Percentiles rank a stretch among this genome's conserved stretches.
These are phyloP conservation scores for Tenthredo distinguenda DNA, from an alignment of 2,888 invertebrate genomes.

Conservation along the genomic window DNA sequence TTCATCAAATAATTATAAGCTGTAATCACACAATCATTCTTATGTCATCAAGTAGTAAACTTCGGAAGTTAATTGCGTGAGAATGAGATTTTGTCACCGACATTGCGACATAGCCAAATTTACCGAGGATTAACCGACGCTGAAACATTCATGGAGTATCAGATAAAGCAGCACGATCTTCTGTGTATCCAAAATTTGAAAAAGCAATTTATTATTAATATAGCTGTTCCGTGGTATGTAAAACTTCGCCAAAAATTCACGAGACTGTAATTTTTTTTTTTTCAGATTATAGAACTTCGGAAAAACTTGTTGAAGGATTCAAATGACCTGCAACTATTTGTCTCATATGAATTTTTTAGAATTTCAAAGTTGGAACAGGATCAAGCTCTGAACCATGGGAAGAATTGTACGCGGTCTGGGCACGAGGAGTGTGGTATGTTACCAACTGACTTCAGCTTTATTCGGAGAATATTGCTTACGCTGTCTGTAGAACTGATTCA, in stretches of 20 bases:
- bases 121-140: not conserved
- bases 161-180: not conserved
- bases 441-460: not conserved
- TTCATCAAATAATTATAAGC: not conserved
- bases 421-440: not conserved
- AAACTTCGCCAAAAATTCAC: not conserved
- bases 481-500: slow-evolving; percentile 44
- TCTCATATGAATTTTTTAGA: not conserved
- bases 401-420: not conserved
- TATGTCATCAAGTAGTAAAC: not conserved
- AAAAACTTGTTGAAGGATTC: not conserved
- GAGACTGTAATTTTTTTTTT: not conserved
- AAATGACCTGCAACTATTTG: not conserved
- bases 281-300: not conserved
- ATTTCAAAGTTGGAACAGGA: not conserved
- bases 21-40: slow-evolving; percentile 10
- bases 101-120: not conserved
- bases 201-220: not conserved
- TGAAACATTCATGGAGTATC: not conserved
- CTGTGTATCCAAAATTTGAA: not conserved
- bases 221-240: not conserved
- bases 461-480: slow-evolving; percentile 36
- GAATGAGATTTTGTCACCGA: not conserved
- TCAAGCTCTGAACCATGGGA: not conserved
- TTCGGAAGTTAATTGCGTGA: slow-evolving; percentile 1